phyloP scores from a whole-genome alignment of 2,113 vertebrate species.

The mouse (Mus musculus) region GRCm39 chr14:100781501-100782000 shows the following conservation, averaged over 20 bases:
- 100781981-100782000: background rate
- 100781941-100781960: background rate
- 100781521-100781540: background rate
- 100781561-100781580: background rate
- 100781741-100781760: background rate
- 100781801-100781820: background rate
- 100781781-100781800: background rate
- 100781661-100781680: background rate
- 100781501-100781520: background rate
- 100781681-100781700: background rate
- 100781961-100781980: background rate
- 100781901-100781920: background rate
- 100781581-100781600: background rate
- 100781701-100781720: background rate
- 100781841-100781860: background rate
- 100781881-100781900: background rate
- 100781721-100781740: background rate
- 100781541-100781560: background rate
- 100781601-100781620: background rate
- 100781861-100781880: constrained; percentile 1
- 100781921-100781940: background rate
- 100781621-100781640: background rate
- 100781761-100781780: background rate
- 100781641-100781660: background rate
- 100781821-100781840: background rate